These are phyloP conservation scores for Psittacula cyanocephala DNA, from an alignment of 2,113 vertebrate species.

Conservation along the genomic window DNA sequence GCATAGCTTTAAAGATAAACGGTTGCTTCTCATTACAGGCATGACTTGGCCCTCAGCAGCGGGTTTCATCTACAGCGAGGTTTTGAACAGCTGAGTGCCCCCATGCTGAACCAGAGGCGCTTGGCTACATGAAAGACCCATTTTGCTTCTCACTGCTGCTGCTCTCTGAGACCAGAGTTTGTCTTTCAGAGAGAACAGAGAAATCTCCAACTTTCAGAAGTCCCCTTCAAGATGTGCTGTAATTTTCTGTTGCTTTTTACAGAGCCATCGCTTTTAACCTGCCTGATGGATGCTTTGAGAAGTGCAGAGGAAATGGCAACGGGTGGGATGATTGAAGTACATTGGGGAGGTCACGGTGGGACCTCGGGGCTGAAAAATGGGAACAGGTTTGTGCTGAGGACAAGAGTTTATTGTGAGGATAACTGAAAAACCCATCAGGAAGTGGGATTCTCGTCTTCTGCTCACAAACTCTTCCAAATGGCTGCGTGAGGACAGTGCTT, in stretches of 20 bases:
- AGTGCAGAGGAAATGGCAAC: neutral
- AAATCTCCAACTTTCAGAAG: neutral
- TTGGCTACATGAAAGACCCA: neutral
- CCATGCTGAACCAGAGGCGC: conserved; percentile 11
- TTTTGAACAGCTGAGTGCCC: conserved; percentile 59
- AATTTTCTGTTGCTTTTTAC: neutral
- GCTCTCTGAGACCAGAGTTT: neutral
- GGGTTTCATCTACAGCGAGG: conserved; percentile 37
- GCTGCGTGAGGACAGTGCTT: neutral
- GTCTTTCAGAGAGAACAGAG: neutral
- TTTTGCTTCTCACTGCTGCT: neutral
- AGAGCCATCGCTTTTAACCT: neutral
- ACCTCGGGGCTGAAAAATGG: neutral
- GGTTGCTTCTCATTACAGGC: neutral
- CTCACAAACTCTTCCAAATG: neutral
- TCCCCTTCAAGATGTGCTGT: neutral
- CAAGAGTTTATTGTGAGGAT: neutral
- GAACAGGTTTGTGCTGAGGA: neutral
- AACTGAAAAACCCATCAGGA: neutral
- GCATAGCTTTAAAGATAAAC: neutral
- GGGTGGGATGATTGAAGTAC: neutral
- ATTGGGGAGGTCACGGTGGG: fast-evolving
- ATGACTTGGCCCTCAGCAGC: neutral
- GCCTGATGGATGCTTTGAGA: neutral
- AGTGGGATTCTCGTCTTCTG: neutral